These are phyloP conservation scores for Macropodus opercularis DNA, from an alignment of 2,797 vertebrate species.

Conservation along the genomic window DNA sequence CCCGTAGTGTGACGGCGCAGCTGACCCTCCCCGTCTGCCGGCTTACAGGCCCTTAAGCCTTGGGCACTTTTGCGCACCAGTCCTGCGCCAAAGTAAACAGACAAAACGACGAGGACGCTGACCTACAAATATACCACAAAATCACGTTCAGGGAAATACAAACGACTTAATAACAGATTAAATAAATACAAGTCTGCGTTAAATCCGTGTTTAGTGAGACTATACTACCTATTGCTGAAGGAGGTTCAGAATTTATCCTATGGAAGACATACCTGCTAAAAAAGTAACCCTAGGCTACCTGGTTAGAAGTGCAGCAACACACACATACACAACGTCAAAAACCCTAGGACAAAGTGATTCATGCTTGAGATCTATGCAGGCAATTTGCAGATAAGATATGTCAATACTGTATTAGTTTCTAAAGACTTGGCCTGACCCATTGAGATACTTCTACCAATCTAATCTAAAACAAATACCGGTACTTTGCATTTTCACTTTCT, in stretches of 20 bases:
- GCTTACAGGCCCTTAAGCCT: conserved; percentile 69
- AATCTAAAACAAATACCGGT: background rate
- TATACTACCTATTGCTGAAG: no score
- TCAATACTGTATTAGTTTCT: background rate
- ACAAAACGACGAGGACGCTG: background rate
- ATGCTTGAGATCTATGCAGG: background rate
- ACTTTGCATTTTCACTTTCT: background rate
- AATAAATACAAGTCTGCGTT: no score
- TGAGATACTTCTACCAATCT: background rate
- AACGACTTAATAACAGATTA: no score
- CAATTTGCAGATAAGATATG: background rate
- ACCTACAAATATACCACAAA: background rate
- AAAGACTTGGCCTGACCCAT: background rate
- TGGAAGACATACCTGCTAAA: no score
- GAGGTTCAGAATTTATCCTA: no score
- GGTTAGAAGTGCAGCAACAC: no score
- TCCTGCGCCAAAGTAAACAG: background rate
- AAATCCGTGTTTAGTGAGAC: no score
- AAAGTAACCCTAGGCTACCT: no score
- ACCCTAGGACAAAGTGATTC: no score
- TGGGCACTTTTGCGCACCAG: conserved; percentile 24
- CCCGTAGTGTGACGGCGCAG: conserved; percentile 45
- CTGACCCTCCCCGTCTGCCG: conserved; percentile 62
- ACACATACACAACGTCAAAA: no score
- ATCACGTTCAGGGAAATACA: no score